Conservation (phyloP, 2,797 vertebrate species). For the Syndactyla subalaris region DNA sequence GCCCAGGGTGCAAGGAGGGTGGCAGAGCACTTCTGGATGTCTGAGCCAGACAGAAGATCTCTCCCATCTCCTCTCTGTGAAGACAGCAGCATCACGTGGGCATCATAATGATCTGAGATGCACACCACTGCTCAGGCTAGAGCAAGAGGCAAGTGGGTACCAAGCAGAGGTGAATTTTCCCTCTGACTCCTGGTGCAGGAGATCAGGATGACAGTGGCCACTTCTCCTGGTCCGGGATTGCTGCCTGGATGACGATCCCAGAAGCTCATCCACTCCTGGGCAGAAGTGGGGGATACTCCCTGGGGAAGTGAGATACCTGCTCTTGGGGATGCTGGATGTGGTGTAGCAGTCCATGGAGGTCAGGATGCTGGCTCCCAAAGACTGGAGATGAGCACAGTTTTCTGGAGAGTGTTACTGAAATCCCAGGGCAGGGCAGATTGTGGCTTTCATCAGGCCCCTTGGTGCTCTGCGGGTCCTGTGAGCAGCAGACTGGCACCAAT, state of each 20-base stretch:
- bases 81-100: neutral
- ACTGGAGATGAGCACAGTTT: neutral
- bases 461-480: neutral
- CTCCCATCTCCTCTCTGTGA: neutral
- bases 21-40: neutral
- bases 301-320: neutral
- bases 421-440: neutral
- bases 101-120: neutral
- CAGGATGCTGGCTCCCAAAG: neutral
- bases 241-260: neutral
- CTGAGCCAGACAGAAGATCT: neutral
- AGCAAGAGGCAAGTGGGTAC: neutral
- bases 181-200: neutral
- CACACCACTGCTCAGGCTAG: fast-evolving
- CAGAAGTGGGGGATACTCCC: neutral
- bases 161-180: neutral
- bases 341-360: neutral
- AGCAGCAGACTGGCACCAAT: neutral
- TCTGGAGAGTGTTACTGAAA: neutral
- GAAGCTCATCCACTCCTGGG: fast-evolving
- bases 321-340: neutral
- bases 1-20: fast-evolving
- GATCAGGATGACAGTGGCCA: neutral
- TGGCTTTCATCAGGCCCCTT: neutral
- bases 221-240: neutral